phyloP scores from a whole-genome alignment of 2,113 vertebrate species.

The Alces alces region DNA sequence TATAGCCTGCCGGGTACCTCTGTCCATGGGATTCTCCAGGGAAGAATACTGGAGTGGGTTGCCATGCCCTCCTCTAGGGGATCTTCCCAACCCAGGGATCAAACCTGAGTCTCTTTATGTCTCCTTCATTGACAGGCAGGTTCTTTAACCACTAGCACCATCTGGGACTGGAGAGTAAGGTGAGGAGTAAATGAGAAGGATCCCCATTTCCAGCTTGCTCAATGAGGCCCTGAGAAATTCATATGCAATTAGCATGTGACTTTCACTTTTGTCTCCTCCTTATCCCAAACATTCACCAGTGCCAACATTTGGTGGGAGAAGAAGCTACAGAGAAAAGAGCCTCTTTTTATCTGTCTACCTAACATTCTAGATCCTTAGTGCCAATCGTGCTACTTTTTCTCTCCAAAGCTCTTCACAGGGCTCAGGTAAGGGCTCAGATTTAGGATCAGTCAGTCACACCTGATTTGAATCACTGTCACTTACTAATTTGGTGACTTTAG shows the following conservation, averaged over 20 bases:
- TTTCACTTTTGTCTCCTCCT: neutral
- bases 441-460: neutral
- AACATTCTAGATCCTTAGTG: neutral
- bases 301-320: rapidly evolving
- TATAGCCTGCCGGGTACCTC: neutral
- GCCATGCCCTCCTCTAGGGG: neutral
- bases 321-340: neutral
- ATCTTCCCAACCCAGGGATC: neutral
- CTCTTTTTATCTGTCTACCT: neutral
- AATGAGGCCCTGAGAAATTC: neutral
- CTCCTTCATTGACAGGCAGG: neutral
- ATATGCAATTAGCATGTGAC: neutral
- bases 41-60: neutral
- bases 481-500: neutral
- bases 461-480: neutral
- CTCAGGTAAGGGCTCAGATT: neutral
- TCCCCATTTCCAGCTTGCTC: neutral
- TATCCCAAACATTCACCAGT: neutral
- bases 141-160: neutral
- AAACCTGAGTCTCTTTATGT: neutral
- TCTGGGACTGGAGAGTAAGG: neutral
- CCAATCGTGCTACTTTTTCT: neutral
- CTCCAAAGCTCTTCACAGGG: neutral
- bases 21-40: neutral
- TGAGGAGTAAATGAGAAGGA: neutral